Evolutionary conservation across 2,113 vertebrate genomes (phyloP), one percentile per base, ranked within the genome.

Genomic region (Lutjanus erythropterus): DNA sequence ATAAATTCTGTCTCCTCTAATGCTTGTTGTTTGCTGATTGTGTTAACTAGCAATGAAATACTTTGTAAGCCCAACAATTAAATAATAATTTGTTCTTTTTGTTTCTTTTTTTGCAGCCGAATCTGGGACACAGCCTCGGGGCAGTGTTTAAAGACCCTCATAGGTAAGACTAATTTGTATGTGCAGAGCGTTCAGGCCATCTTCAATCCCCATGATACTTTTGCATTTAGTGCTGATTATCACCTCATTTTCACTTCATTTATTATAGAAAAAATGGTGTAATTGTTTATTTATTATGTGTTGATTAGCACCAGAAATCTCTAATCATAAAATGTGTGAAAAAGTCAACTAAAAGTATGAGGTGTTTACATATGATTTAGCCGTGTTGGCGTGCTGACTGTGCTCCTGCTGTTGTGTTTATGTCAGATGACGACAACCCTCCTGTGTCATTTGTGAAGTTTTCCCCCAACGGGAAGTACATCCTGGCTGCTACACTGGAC

Each of bases 101-200:
- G 21, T 47, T 18, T 50, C 7, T 9, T 5, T 5, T 33, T 16
- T 14, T 16, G 42, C 88, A 99, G 98, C 81, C 98, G 98, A 76
- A 99, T 99, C 93, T 99, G 98, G 98, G 98, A 99, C 92, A 99
- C 98, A 0, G 98, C 98, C 1, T 99, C 98, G 0, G 98, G 98
- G 6, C 98, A 99, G 95, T 99, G 98, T 93, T 94, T 99, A 92
- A 99, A 99, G 96, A 99, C 98, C 0, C 95, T 99, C 80, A 99
- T 99, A 14, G 98, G 98, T 99, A 89, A 97, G 96, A 81, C 59
- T 31, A 33, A 27, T 0, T 14, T 15, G 35, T 3, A 3, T 31
- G 8, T 35, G 25, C 9, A 8, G 33, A 25, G 33, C 37, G 11
- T 25, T 33, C 16, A 14, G 23, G 23, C 23, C 16, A 1, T 16